Conservation (phyloP, 2,888 invertebrate genomes). For the Caradrina kadenii region DNA sequence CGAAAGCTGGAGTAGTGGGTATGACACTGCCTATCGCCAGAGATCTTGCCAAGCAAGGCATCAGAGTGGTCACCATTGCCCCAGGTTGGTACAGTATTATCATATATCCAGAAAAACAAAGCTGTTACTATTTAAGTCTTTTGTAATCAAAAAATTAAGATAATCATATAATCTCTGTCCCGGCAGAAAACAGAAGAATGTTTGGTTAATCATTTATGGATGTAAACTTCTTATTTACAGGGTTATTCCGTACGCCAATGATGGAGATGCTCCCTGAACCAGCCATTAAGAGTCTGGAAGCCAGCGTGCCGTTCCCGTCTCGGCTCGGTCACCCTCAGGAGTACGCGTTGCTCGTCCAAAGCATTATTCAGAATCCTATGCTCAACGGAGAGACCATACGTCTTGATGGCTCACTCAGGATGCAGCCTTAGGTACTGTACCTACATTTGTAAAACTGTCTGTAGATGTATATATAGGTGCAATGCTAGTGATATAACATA, state of each 20-base stretch:
- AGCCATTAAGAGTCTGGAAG: constrained; percentile 85
- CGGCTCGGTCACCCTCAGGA: constrained; percentile 89
- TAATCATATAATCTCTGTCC: too few relatives aligned
- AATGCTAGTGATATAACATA: not conserved
- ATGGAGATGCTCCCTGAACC: constrained; percentile 86
- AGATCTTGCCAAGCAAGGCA: constrained; percentile 95
- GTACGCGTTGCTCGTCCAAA: constrained; percentile 88
- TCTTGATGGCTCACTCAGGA: constrained; percentile 90
- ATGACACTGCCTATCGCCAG: constrained; percentile 99
- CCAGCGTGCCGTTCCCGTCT: constrained; percentile 88
- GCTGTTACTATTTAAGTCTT: too few relatives aligned
- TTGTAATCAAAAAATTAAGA: too few relatives aligned
- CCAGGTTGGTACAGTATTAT: constrained; percentile 91
- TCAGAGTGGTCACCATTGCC: constrained; percentile 95
- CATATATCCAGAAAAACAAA: too few relatives aligned
- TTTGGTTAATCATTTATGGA: not conserved
- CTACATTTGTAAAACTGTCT: constrained; percentile 12
- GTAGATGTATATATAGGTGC: constrained; percentile 16
- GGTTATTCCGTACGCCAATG: constrained; percentile 91
- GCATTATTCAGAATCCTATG: constrained; percentile 90
- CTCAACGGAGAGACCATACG: constrained; percentile 91
- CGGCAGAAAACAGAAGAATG: not conserved
- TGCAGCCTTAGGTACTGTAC: constrained; percentile 85
- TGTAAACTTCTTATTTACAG: constrained; percentile 67
- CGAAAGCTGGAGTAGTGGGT: constrained; percentile 97